phyloP scores from a whole-genome alignment of 2,113 vertebrate genomes.

The Aplodontia rufa region DNA sequence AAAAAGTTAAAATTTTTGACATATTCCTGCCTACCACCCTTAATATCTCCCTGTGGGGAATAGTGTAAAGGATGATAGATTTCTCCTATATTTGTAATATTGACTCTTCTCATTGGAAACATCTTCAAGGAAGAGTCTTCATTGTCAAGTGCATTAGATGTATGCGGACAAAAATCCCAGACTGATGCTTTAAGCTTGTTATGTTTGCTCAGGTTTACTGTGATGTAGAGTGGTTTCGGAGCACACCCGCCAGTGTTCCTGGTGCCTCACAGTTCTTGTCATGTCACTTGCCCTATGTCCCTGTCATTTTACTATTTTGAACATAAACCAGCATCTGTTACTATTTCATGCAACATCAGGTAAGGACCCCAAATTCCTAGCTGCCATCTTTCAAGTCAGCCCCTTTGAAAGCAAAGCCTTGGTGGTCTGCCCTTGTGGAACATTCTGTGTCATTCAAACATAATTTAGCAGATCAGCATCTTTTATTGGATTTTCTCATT shows the following conservation, averaged over 20 bases:
- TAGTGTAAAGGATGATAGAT: background rate
- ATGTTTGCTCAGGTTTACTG: background rate
- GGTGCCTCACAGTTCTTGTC: background rate
- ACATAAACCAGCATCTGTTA: slow-evolving; percentile 68
- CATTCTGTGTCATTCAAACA: slow-evolving; percentile 45
- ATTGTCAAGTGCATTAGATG: background rate
- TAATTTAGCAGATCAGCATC: slow-evolving; percentile 66
- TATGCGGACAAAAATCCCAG: background rate
- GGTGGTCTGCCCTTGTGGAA: slow-evolving; percentile 26
- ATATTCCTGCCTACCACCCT: background rate
- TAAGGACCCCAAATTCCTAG: slow-evolving; percentile 54
- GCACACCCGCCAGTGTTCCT: slow-evolving; percentile 52
- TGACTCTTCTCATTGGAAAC: background rate
- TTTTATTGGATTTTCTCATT: slow-evolving; percentile 73
- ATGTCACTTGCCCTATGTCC: background rate
- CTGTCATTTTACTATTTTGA: slow-evolving; percentile 69
- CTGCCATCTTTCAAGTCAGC: background rate
- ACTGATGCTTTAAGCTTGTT: background rate
- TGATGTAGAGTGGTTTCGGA: background rate
- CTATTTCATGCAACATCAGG: slow-evolving; percentile 62
- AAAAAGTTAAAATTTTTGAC: background rate
- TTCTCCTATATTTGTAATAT: background rate
- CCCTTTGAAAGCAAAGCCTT: background rate
- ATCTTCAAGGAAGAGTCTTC: background rate
- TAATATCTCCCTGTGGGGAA: background rate